Percentiles rank a stretch among this genome's conserved stretches.
Evolutionary conservation across 2,797 vertebrate species (phyloP).

Genomic region (Stomatorhinus walkeri): DNA sequence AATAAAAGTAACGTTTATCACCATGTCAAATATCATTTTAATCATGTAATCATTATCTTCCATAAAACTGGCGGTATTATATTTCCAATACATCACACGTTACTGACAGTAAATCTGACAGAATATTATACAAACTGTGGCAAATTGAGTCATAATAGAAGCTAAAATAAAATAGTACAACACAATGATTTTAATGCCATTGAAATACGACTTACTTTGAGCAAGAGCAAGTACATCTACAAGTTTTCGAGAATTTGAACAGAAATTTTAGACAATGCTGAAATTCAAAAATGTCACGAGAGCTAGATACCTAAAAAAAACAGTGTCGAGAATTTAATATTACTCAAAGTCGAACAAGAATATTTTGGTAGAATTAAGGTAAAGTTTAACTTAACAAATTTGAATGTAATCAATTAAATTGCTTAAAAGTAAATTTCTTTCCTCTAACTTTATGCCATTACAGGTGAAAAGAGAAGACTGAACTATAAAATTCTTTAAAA

Average conservation of each 20-base stretch:
- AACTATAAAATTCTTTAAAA: background rate
- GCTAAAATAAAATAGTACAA: background rate
- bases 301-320: background rate
- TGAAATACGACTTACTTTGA: background rate
- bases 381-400: background rate
- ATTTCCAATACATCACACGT: background rate
- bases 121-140: background rate
- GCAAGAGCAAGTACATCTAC: background rate
- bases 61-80: background rate
- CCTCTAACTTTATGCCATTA: background rate
- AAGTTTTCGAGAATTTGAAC: background rate
- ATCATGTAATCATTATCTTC: background rate
- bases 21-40: background rate
- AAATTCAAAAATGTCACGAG: background rate
- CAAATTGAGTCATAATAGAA: background rate
- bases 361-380: background rate
- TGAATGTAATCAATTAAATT: background rate
- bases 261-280: background rate
- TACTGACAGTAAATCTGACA: background rate
- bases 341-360: background rate
- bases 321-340: background rate
- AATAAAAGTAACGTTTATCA: background rate
- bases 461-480: background rate
- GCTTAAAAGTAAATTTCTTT: background rate
- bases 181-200: background rate